phyloP scores from a whole-genome alignment of 2,888 invertebrate species.

The Serrognathus titanus region DNA sequence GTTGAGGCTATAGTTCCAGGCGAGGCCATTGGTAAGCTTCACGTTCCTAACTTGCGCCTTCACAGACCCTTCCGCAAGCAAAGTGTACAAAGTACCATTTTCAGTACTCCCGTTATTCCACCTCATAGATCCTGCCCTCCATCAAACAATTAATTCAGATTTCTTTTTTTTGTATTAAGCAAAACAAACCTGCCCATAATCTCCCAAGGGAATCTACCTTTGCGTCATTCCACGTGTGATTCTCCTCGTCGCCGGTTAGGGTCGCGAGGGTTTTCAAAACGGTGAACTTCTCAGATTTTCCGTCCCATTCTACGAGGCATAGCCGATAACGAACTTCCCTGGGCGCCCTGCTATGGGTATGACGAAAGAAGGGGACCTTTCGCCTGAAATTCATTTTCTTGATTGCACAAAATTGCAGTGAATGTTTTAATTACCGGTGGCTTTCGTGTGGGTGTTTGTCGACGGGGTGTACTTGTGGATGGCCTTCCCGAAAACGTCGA shows the following conservation, averaged over 20 bases:
- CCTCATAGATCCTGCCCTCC: slow-evolving; percentile 61
- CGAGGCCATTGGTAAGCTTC: slow-evolving; percentile 73
- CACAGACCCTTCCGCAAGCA: slow-evolving; percentile 29
- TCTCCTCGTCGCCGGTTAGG: slow-evolving; percentile 55
- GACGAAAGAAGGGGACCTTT: slow-evolving; percentile 49
- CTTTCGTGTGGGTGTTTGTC: slow-evolving; percentile 25
- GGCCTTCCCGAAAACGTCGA: slow-evolving; percentile 56
- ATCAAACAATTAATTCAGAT: slow-evolving; percentile 35
- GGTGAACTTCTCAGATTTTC: slow-evolving; percentile 50
- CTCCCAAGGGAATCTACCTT: slow-evolving; percentile 73
- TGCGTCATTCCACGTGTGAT: slow-evolving; percentile 59
- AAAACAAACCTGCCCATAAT: slow-evolving; percentile 62
- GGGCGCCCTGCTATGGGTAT: slow-evolving; percentile 59
- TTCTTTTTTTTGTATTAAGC: no score
- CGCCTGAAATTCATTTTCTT: slow-evolving; percentile 1
- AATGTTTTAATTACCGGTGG: not conserved
- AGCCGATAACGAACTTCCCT: slow-evolving; percentile 60
- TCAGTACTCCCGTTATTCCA: slow-evolving; percentile 53
- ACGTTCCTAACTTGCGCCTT: slow-evolving; percentile 45
- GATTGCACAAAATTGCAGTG: not conserved
- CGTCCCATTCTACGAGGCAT: slow-evolving; percentile 62
- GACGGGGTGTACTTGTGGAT: slow-evolving; percentile 51
- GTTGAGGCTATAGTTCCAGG: slow-evolving; percentile 65
- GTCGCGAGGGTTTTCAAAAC: slow-evolving; percentile 53
- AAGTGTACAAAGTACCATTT: slow-evolving; percentile 54